A percentile compares a stretch with the other conserved stretches of the same genome.
Conservation (phyloP, 2,888 invertebrate species). For the Tenodera sinensis region DNA sequence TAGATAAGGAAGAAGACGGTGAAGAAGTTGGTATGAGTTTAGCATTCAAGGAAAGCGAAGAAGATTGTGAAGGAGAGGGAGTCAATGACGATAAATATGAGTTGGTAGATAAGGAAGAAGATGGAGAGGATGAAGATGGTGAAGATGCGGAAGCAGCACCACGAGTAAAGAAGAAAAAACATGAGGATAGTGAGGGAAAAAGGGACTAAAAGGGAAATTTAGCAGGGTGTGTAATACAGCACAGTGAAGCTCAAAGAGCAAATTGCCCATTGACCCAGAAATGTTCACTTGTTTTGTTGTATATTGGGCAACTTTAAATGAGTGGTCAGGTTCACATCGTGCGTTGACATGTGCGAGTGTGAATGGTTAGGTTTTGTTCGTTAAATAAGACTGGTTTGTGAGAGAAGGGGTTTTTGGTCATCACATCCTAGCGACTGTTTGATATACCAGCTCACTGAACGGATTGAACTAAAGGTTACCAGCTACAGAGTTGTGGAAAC, state of each 20-base stretch:
- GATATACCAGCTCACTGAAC: neutral
- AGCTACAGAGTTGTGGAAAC: neutral
- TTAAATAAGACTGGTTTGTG: neutral
- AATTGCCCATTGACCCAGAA: slow-evolving; percentile 1
- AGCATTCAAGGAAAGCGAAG: slow-evolving; percentile 56
- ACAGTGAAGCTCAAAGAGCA: slow-evolving; percentile 1
- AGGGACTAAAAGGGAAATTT: slow-evolving; percentile 12
- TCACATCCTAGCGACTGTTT: neutral
- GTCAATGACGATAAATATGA: slow-evolving; percentile 52
- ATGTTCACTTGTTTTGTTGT: slow-evolving; percentile 18
- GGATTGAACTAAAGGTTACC: neutral
- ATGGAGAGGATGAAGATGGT: slow-evolving; percentile 42
- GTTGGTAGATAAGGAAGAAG: slow-evolving; percentile 48
- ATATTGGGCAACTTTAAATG: neutral
- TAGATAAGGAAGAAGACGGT: too few species aligned
- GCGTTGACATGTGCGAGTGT: neutral
- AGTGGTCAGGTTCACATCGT: neutral
- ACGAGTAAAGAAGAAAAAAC: slow-evolving; percentile 70
- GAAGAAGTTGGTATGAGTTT: too few species aligned
- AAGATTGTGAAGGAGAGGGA: slow-evolving; percentile 56
- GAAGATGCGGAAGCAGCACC: slow-evolving; percentile 50
- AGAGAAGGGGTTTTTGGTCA: neutral
- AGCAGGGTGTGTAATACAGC: neutral
- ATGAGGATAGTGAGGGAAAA: slow-evolving; percentile 53
- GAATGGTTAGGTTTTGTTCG: slow-evolving; percentile 8